Percentiles rank a stretch among this genome's conserved stretches.
Evolutionary conservation across 2,888 invertebrate genomes (phyloP).

Genomic region (Antitype chi): DNA sequence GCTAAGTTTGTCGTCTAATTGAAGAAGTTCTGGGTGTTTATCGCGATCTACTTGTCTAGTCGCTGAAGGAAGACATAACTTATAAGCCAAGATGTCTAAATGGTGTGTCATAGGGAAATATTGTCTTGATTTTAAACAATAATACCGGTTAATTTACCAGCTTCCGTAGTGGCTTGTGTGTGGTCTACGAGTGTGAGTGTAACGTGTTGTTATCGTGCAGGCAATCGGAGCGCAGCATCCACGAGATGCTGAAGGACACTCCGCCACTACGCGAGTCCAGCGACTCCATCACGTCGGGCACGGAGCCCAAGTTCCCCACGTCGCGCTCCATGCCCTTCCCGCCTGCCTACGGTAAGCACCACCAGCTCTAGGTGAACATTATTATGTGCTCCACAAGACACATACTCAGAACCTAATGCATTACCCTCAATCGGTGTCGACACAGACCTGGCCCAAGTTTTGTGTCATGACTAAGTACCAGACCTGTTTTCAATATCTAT

Average conservation of each 20-base stretch:
- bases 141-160: conserved; percentile 39
- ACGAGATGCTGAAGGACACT: conserved; percentile 96
- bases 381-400: background rate
- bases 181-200: conserved; percentile 31
- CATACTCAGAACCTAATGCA: background rate
- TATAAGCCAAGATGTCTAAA: conserved; percentile 80
- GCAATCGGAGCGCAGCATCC: conserved; percentile 93
- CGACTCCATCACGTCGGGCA: conserved; percentile 94
- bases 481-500: background rate
- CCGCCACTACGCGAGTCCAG: conserved; percentile 94
- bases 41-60: conserved; percentile 6
- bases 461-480: background rate
- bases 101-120: conserved; percentile 76
- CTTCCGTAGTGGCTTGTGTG: conserved; percentile 5
- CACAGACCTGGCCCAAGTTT: background rate
- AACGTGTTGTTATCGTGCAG: conserved; percentile 69
- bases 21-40: conserved; percentile 12
- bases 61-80: conserved; percentile 24
- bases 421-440: background rate
- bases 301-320: conserved; percentile 92
- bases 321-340: conserved; percentile 93
- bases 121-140: conserved; percentile 39
- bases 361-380: background rate
- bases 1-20: conserved; percentile 45
- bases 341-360: conserved; percentile 91